Evolutionary conservation across 2,888 invertebrate species (phyloP).

Genomic region (Tipula confusa): DNA sequence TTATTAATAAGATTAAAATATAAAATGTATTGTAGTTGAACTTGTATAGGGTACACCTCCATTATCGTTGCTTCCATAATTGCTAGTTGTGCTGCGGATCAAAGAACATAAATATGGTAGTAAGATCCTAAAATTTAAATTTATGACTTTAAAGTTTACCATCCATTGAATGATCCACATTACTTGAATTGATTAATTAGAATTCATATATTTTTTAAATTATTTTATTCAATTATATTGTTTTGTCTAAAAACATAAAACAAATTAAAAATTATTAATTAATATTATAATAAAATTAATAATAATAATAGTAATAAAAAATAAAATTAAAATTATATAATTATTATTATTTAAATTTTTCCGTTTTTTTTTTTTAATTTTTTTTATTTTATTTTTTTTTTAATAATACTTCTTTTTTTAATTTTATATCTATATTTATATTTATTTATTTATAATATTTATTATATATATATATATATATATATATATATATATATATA

Average conservation of each 20-base stretch:
- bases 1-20: too few relatives aligned
- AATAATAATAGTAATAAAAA: slow-evolving; percentile 20
- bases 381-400: neutral
- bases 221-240: slow-evolving; percentile 25
- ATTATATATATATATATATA: neutral
- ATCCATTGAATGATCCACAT: too few relatives aligned
- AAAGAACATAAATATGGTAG: too few relatives aligned
- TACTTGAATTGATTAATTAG: too few relatives aligned
- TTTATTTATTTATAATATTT: slow-evolving; percentile 20
- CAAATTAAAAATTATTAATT: slow-evolving; percentile 13
- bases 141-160: too few relatives aligned
- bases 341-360: neutral
- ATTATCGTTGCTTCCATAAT: too few relatives aligned
- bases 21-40: too few relatives aligned
- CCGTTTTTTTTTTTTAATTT: neutral
- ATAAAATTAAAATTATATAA: neutral
- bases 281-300: neutral
- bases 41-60: too few relatives aligned
- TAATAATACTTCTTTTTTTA: neutral
- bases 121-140: too few relatives aligned
- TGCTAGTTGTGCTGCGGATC: too few relatives aligned
- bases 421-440: slow-evolving; percentile 9
- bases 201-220: neutral
- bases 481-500: neutral
- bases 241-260: slow-evolving; percentile 25